Evolutionary conservation across 2,113 vertebrate species (phyloP).

Genomic region (Mormyrus lacerda): DNA sequence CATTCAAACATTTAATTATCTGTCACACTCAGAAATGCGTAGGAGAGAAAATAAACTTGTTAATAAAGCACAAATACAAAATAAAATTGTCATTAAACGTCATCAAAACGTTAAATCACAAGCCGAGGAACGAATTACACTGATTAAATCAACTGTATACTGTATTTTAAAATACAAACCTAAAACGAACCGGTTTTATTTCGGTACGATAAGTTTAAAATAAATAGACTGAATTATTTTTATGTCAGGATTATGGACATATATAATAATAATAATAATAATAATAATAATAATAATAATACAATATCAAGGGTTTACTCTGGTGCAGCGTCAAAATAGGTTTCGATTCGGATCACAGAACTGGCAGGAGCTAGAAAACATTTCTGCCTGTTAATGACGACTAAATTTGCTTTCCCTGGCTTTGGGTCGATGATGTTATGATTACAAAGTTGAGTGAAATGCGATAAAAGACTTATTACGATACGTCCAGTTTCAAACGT

Average conservation of each 20-base stretch:
- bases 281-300: neutral
- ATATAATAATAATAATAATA: conserved; percentile 8
- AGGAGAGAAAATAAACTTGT: neutral
- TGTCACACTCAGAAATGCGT: neutral
- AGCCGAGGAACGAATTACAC: neutral
- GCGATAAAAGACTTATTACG: neutral
- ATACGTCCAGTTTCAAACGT: neutral
- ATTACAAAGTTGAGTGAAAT: neutral
- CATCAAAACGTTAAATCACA: neutral
- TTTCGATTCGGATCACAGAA: neutral
- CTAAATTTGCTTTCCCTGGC: neutral
- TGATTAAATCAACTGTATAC: neutral
- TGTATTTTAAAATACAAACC: neutral
- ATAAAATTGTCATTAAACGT: neutral
- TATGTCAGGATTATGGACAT: neutral
- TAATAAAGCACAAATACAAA: neutral
- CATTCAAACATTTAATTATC: conserved; percentile 5
- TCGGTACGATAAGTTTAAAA: neutral
- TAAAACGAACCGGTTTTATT: neutral
- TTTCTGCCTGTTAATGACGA: neutral
- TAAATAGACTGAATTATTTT: neutral
- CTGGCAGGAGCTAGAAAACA: neutral
- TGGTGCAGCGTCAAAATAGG: neutral
- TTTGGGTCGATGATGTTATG: neutral
- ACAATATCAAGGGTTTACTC: neutral